Percentiles rank a stretch among this genome's conserved stretches.
Evolutionary conservation across 2,797 vertebrate genomes (phyloP).

Genomic region (Eospalax fontanierii): DNA sequence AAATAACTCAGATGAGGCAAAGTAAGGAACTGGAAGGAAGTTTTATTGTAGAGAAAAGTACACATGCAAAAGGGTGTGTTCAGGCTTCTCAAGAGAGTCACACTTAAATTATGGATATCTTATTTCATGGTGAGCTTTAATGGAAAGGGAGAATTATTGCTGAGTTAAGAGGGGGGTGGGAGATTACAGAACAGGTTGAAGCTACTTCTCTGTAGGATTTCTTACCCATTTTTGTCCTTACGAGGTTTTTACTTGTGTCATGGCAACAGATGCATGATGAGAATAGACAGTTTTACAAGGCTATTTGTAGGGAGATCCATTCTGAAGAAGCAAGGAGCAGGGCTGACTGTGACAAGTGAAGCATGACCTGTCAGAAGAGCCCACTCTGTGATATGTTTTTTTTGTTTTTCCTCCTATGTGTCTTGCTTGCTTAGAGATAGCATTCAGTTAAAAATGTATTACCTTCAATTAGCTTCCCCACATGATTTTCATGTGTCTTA

Average conservation of each 20-base stretch:
- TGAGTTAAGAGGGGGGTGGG: too few species aligned
- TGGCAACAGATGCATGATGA: background rate
- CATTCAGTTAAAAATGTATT: slow-evolving; percentile 79
- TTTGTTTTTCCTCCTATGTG: slow-evolving; percentile 86
- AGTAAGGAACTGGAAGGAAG: background rate
- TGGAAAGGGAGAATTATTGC: background rate
- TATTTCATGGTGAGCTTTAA: background rate
- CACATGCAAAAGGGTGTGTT: background rate
- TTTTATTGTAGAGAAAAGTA: background rate
- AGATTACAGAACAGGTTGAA: background rate
- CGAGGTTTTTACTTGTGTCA: background rate
- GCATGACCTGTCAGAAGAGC: slow-evolving; percentile 80
- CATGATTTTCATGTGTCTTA: background rate
- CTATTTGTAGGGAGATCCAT: background rate
- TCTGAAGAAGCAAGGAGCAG: background rate
- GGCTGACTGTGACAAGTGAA: too few species aligned
- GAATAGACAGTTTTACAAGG: background rate
- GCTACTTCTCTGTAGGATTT: background rate
- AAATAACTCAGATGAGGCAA: too few species aligned
- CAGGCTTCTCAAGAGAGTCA: background rate
- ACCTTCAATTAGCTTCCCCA: background rate
- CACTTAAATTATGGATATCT: background rate
- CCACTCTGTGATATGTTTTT: slow-evolving; percentile 87
- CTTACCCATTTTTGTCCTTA: background rate
- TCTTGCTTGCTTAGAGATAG: slow-evolving; percentile 83